Evolutionary conservation across 2,797 vertebrate species (phyloP), one percentile per base, ranked within the genome.

Genomic region (Rhincodon typus): DNA sequence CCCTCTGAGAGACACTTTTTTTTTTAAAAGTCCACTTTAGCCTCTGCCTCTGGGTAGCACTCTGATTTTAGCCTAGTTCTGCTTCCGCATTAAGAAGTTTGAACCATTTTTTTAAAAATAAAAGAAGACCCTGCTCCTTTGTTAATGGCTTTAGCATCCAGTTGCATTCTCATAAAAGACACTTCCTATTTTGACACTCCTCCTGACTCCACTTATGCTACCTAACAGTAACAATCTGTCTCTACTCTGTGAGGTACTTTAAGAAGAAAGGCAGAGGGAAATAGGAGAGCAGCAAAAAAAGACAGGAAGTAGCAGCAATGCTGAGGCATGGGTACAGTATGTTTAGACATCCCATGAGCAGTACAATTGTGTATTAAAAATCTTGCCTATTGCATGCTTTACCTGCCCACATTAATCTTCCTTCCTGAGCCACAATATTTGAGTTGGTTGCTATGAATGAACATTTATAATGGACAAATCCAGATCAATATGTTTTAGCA

Each of bases 391-490:
- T 10, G 8, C 30, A n/a, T 79, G n/a, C 84, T 50, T 79, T n/a
- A 4, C 12, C 25, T 46, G 84, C 12, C 84, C 84, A 88, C 12
- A 30, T 66, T 42, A 19, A 13, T 34, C 53, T n/a, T 90, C 2
- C 27, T 87, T 50, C 88, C 30, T 66, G 57, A n/a, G 88, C 23
- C 4, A 4, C 46, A 88, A 66, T 34, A 57, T 19, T 4, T 90
- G 50, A 5, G 50, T 25, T 15, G 12, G 13, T 30, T 34, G 57
- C 53, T 34, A 30, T 90, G 1, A 27, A 62, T 90, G 27, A 79
- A 79, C 77, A 57, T 90, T 91, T n/a, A 34, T n/a, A 17, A 66
- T 91, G 88, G 88, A 91, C n/a, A 66, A 91, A 91, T 57, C 30
- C 53, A 66, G 57, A 66, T 7, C 30, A 62, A 91, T 5, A n/a